These are phyloP conservation scores for Styela plicata DNA, from an alignment of 23 tunicate species.

Conservation along the genomic window DNA sequence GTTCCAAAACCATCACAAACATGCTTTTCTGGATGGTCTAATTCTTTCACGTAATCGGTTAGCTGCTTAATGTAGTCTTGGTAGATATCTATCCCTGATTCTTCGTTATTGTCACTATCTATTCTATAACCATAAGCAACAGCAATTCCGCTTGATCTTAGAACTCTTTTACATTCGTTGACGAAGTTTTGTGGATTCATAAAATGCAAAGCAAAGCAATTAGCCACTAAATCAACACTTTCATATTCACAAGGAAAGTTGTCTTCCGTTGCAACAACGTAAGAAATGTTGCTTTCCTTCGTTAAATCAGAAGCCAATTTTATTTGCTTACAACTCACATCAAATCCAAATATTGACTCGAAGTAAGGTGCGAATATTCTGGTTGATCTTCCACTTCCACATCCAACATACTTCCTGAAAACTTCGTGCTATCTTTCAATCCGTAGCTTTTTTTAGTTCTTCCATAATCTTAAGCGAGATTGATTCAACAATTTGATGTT, in stretches of 20 bases:
- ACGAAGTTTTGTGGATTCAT: neutral
- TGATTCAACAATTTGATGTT: neutral
- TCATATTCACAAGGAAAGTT: neutral
- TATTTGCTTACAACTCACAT: neutral
- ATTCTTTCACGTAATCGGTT: neutral
- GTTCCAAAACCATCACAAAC: neutral
- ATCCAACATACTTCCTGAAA: neutral
- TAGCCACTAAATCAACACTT: neutral
- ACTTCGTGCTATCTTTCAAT: too few relatives aligned
- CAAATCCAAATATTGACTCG: neutral
- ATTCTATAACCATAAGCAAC: neutral
- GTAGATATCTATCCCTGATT: neutral
- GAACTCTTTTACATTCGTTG: neutral
- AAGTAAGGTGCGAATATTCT: neutral
- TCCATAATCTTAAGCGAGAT: neutral
- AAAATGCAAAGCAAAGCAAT: neutral
- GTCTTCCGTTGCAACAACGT: neutral
- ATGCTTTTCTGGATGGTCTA: neutral
- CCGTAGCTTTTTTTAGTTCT: neutral
- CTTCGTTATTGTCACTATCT: neutral
- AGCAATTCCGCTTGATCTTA: neutral
- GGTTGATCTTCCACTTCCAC: neutral
- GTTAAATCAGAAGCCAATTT: neutral
- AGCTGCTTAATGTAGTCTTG: neutral
- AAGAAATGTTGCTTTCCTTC: neutral